Conservation (phyloP, 2,888 invertebrate species). For the Zele albiditarsus region DNA sequence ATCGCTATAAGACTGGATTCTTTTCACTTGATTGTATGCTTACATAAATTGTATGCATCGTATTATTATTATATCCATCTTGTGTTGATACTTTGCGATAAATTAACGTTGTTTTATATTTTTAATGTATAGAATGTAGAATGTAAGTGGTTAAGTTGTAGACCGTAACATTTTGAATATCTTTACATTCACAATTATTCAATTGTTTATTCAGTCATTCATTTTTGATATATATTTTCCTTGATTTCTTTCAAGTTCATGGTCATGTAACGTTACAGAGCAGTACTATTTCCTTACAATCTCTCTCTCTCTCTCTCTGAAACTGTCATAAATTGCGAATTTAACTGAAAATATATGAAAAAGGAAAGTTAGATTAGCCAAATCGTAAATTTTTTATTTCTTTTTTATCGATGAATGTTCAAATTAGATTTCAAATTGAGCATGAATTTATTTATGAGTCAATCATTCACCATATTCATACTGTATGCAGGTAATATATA, state of each 20-base stretch:
- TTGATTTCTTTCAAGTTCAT: neutral
- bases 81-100: neutral
- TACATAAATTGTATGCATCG: neutral
- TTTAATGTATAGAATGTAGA: neutral
- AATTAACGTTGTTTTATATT: neutral
- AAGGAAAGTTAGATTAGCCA: neutral
- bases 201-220: neutral
- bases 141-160: neutral
- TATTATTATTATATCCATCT: neutral
- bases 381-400: neutral
- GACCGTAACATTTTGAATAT: neutral
- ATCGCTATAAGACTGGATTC: slow-evolving; percentile 20
- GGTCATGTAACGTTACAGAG: neutral
- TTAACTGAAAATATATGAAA: neutral
- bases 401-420: neutral
- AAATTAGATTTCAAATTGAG: neutral
- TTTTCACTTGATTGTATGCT: neutral
- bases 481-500: neutral
- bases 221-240: neutral
- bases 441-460: slow-evolving; percentile 15
- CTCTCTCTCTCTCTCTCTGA: too few relatives aligned
- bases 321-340: too few relatives aligned
- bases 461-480: neutral
- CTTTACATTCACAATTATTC: neutral
- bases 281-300: too few relatives aligned